These are phyloP conservation scores for Hydrolagus affinis DNA, from an alignment of 2,113 vertebrate species.

Conservation along the genomic window DNA sequence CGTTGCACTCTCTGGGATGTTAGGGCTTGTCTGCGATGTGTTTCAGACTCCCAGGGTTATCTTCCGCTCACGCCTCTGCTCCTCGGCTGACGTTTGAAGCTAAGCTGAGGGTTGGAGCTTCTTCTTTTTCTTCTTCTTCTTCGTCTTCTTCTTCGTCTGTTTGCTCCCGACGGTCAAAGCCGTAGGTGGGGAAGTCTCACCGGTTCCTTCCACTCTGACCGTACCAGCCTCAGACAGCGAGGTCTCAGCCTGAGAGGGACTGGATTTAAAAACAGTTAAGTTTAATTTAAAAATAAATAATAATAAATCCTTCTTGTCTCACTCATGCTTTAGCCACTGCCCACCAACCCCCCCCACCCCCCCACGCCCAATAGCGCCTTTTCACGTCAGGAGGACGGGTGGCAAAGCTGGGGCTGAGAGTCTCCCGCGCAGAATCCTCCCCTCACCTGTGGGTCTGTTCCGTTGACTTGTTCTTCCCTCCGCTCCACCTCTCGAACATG, in stretches of 20 bases:
- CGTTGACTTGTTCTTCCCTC: constrained; percentile 1
- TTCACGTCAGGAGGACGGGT: no score
- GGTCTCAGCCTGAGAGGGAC: not conserved
- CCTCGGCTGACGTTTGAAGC: not conserved
- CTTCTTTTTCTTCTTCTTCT: not conserved
- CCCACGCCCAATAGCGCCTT: no score
- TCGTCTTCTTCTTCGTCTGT: not conserved
- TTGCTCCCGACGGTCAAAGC: not conserved
- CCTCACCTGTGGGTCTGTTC: constrained; percentile 16
- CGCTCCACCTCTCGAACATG: constrained; percentile 61
- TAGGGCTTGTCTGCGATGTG: no score
- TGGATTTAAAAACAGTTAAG: not conserved
- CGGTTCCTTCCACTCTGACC: not conserved
- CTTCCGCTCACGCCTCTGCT: not conserved
- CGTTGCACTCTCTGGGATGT: no score
- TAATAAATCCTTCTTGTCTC: no score
- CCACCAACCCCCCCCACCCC: no score
- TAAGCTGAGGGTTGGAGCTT: not conserved
- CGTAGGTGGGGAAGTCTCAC: not conserved
- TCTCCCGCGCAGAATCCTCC: not conserved
- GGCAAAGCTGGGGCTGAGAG: no score
- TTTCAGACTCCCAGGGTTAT: not conserved
- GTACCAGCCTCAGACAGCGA: not conserved
- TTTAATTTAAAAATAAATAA: no score
- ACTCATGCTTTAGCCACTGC: no score